Conservation (phyloP, 2,113 vertebrate species). For the Sphaerodactylus townsendi region DNA sequence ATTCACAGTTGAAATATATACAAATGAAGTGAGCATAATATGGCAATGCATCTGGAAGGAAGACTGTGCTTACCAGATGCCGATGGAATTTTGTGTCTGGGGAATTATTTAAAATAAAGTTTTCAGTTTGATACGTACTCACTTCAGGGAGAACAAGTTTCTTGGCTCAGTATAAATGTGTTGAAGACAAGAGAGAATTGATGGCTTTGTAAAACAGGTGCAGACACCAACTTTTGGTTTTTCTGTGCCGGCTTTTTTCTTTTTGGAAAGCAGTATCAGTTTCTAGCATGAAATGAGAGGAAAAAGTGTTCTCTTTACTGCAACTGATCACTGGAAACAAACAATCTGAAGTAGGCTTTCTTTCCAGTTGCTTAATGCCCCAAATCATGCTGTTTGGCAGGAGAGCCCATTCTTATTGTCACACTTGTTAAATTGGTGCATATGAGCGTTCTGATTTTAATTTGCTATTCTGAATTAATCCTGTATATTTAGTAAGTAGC, state of each 20-base stretch:
- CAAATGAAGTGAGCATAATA: background rate
- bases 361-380: conserved; percentile 63
- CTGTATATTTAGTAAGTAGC: conserved; percentile 25
- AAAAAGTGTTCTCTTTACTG: conserved; percentile 67
- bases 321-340: conserved; percentile 68
- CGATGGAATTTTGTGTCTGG: background rate
- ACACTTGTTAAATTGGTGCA: conserved; percentile 46
- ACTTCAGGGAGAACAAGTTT: conserved; percentile 43
- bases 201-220: conserved; percentile 42
- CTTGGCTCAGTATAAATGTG: conserved; percentile 8
- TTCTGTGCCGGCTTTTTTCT: conserved; percentile 11
- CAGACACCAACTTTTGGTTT: conserved; percentile 31
- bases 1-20: background rate
- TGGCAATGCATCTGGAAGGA: background rate
- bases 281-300: conserved; percentile 62
- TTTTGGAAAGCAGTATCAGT: conserved; percentile 47
- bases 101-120: background rate
- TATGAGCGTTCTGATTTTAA: conserved; percentile 32
- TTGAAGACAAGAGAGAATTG: conserved; percentile 27
- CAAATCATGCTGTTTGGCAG: conserved; percentile 67
- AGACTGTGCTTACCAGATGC: background rate
- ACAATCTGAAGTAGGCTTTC: conserved; percentile 64
- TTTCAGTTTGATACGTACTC: conserved; percentile 5
- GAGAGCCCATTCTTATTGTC: conserved; percentile 42
- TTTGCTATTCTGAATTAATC: conserved; percentile 46